These are phyloP conservation scores for Drosophila percnosoma DNA, from an alignment of 2,888 invertebrate species.

Conservation along the genomic window DNA sequence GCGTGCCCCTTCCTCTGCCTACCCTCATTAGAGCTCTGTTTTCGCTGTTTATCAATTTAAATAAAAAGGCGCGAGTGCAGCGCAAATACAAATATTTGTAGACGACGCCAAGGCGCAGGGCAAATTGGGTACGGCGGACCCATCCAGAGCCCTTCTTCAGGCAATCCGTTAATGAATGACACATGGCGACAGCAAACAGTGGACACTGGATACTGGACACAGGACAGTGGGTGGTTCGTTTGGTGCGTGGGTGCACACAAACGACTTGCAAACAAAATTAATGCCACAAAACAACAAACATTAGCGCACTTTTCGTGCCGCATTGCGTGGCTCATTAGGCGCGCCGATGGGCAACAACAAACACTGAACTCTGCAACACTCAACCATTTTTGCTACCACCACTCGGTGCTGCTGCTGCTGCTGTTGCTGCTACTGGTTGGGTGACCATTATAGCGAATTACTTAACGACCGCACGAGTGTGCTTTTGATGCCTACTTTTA, in stretches of 20 bases:
- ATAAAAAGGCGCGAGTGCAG: conserved; percentile 63
- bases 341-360: conserved; percentile 2
- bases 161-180: conserved; percentile 62
- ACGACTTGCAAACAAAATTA: conserved; percentile 80
- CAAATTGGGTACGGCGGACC: conserved; percentile 59
- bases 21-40: conserved; percentile 22
- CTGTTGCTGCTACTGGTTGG: conserved; percentile 14
- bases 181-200: conserved; percentile 52
- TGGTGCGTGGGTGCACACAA: conserved; percentile 50
- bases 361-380: conserved; percentile 11
- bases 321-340: conserved; percentile 76
- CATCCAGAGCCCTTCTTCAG: neutral
- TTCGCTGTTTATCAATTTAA: conserved; percentile 32
- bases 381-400: conserved; percentile 11
- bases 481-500: conserved; percentile 76
- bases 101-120: conserved; percentile 53
- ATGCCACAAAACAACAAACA: conserved; percentile 77
- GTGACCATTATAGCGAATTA: conserved; percentile 75
- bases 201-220: neutral
- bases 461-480: conserved; percentile 77
- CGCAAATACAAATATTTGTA: conserved; percentile 73
- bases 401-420: neutral
- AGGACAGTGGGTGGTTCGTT: neutral
- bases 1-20: neutral
- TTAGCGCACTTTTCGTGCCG: conserved; percentile 73